phyloP scores from a whole-genome alignment of 2,888 invertebrate species.

The Drosophila algonquin region DNA sequence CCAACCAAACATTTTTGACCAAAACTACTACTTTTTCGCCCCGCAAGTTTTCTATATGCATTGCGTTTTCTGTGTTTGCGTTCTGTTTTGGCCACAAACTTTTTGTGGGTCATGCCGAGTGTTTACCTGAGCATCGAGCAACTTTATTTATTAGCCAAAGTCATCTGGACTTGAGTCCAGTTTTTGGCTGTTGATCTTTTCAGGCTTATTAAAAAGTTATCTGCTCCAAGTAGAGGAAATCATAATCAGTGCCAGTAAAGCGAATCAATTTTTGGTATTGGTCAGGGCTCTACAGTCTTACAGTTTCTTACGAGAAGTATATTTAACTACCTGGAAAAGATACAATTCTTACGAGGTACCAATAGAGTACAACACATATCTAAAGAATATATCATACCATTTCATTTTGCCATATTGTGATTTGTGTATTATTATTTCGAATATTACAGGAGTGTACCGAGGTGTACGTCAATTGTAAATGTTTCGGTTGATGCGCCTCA shows the following conservation, averaged over 20 bases:
- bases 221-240: conserved; percentile 16
- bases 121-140: conserved; percentile 35
- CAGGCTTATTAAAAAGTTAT: conserved; percentile 45
- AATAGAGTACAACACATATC: too few species aligned
- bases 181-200: conserved; percentile 49
- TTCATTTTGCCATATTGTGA: too few species aligned
- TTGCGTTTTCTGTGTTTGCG: conserved; percentile 17
- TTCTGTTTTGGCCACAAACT: conserved; percentile 33
- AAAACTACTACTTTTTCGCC: conserved; percentile 8
- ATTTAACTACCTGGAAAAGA: not conserved
- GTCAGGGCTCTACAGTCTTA: not conserved
- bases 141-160: conserved; percentile 52
- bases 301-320: not conserved
- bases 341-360: too few species aligned
- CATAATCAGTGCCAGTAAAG: conserved; percentile 13
- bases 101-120: conserved; percentile 40
- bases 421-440: too few species aligned
- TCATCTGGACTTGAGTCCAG: conserved; percentile 40
- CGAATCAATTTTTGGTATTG: not conserved
- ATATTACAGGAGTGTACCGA: too few species aligned
- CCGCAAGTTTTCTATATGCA: not conserved
- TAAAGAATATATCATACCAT: too few species aligned
- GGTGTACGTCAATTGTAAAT: too few species aligned
- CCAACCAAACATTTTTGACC: conserved; percentile 50
- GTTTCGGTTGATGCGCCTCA: too few species aligned